A percentile compares a stretch with the other conserved stretches of the same genome.
These are phyloP conservation scores for Bactericera cockerelli DNA, from an alignment of 1,140 invertebrate genomes.

Conservation along the genomic window DNA sequence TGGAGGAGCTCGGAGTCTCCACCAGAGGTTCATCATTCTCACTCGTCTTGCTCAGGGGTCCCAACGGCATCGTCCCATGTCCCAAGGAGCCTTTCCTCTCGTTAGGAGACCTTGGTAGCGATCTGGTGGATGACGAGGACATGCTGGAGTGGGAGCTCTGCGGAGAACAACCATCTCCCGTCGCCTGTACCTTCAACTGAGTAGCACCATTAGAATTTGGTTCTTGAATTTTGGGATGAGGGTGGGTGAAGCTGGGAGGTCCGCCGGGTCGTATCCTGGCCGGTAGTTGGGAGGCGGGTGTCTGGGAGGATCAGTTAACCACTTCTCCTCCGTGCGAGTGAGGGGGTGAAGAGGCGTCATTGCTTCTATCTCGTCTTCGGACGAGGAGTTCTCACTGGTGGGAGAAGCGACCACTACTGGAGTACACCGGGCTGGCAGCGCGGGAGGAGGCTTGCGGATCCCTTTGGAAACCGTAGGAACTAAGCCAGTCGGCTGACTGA, in stretches of 20 bases:
- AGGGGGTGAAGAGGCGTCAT: neutral
- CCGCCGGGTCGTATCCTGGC: neutral
- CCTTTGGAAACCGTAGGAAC: conserved; percentile 14
- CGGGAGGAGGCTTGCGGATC: conserved; percentile 14
- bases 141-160: neutral
- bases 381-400: conserved; percentile 21
- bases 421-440: conserved; percentile 13
- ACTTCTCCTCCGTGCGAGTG: conserved; percentile 3
- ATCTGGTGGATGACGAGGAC: neutral
- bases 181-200: neutral
- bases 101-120: neutral
- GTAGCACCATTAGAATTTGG: neutral
- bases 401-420: conserved; percentile 22
- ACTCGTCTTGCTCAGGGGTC: neutral
- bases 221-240: neutral
- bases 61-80: neutral
- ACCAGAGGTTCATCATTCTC: conserved; percentile 9
- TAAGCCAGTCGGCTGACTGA: conserved; percentile 11
- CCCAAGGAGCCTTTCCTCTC: neutral
- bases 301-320: conserved; percentile 12
- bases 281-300: conserved; percentile 9
- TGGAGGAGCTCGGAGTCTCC: conserved; percentile 24
- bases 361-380: conserved; percentile 16
- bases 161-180: neutral
- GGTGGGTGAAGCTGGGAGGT: neutral